phyloP scores from a whole-genome alignment of 2,113 vertebrate species.

The Mohoua ochrocephala region DNA sequence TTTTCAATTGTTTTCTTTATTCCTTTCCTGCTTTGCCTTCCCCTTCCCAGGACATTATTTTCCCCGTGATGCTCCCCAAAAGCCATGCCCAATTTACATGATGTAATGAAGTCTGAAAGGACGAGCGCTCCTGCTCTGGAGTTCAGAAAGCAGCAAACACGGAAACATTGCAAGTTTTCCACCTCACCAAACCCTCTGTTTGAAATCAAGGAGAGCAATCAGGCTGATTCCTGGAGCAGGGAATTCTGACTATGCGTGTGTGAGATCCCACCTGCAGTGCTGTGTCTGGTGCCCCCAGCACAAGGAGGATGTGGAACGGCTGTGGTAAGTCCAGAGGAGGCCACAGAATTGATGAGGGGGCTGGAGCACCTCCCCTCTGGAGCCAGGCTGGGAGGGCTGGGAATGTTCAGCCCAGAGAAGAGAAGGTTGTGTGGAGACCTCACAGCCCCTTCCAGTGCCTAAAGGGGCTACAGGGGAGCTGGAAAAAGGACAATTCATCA shows the following conservation, averaged over 20 bases:
- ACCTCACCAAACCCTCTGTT: neutral
- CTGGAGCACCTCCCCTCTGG: accelerated
- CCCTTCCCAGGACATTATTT: neutral
- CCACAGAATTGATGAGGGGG: accelerated
- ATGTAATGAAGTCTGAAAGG: neutral
- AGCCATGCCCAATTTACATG: neutral
- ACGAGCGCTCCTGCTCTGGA: neutral
- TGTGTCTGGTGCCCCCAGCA: neutral
- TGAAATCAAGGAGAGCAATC: neutral
- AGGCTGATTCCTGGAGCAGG: neutral
- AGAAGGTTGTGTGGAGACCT: neutral
- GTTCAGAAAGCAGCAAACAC: neutral
- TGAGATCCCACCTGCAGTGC: neutral
- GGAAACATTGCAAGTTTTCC: neutral
- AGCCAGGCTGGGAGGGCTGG: neutral
- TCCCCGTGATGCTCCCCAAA: neutral
- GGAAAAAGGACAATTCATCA: neutral
- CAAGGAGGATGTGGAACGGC: neutral
- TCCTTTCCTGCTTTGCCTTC: neutral
- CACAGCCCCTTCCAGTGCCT: neutral
- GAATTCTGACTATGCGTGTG: neutral
- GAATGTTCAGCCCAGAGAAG: accelerated
- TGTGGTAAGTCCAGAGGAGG: neutral
- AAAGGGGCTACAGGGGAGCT: neutral
- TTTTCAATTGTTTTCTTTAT: neutral